Conservation (phyloP, 1,140 invertebrate species). For the Philotrypesis tridentata region DNA sequence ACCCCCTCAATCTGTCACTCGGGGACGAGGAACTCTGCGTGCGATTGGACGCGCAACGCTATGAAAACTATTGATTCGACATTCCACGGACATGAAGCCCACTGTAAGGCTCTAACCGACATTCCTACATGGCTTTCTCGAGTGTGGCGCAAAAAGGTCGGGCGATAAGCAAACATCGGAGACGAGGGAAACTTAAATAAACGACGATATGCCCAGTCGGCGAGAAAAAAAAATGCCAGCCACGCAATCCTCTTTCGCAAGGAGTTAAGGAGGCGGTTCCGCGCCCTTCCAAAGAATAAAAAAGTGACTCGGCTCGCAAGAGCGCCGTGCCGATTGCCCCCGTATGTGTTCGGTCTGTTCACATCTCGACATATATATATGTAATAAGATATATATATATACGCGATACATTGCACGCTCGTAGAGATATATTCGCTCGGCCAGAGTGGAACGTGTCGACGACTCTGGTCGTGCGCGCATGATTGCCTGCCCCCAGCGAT, state of each 20-base stretch:
- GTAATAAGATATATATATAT: no score
- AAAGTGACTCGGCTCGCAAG: conserved; percentile 1
- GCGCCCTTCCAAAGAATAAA: neutral
- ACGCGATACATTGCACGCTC: neutral
- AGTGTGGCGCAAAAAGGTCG: neutral
- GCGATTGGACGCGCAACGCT: no score
- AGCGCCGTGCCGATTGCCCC: neutral
- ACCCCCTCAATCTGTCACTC: no score
- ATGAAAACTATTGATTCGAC: neutral
- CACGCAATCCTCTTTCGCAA: neutral
- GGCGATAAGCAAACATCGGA: neutral
- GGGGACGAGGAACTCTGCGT: no score
- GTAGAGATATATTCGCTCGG: neutral
- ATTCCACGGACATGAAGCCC: neutral
- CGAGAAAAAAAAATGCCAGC: neutral
- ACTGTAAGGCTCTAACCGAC: neutral
- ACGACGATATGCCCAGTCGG: neutral
- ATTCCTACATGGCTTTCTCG: neutral
- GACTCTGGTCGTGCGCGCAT: neutral
- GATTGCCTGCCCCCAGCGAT: neutral
- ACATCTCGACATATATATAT: neutral
- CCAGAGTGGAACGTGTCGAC: neutral
- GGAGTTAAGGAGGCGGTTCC: neutral
- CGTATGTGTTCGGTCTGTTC: conserved; percentile 13
- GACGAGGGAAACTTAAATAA: neutral